These are phyloP conservation scores for Candidula unifasciata DNA, from an alignment of 2,888 invertebrate genomes.

Conservation along the genomic window DNA sequence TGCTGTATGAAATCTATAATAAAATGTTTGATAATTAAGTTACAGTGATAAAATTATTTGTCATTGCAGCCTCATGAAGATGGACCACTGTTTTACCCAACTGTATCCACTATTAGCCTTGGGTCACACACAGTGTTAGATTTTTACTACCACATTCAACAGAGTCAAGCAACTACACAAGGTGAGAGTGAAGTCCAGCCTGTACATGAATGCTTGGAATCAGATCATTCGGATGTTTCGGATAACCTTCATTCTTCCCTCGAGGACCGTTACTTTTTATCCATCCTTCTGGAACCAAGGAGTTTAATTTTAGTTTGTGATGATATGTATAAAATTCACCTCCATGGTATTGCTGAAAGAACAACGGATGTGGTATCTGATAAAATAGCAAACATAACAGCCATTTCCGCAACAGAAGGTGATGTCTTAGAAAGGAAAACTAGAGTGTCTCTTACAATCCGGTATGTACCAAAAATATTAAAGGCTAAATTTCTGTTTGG, in stretches of 20 bases:
- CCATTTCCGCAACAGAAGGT: conserved; percentile 83
- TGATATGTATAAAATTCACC: conserved; percentile 87
- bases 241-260: background rate
- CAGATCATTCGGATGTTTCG: background rate
- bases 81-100: conserved; percentile 94
- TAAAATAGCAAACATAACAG: conserved; percentile 80
- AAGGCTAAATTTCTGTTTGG: conserved; percentile 74
- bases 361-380: conserved; percentile 81
- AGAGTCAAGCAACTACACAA: background rate
- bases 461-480: conserved; percentile 89
- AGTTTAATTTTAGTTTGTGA: conserved; percentile 92
- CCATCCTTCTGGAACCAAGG: conserved; percentile 89
- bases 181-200: background rate
- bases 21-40: no score
- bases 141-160: conserved; percentile 81
- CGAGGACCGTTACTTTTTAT: conserved; percentile 80
- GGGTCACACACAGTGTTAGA: conserved; percentile 94
- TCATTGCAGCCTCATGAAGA: conserved; percentile 89
- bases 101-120: conserved; percentile 93
- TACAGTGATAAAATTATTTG: background rate
- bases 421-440: conserved; percentile 83
- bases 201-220: background rate
- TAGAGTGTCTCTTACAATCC: conserved; percentile 92
- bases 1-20: no score
- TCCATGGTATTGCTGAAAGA: conserved; percentile 91